Evolutionary conservation across 2,113 vertebrate species (phyloP).

Genomic region (Lepisosteus oculatus): DNA sequence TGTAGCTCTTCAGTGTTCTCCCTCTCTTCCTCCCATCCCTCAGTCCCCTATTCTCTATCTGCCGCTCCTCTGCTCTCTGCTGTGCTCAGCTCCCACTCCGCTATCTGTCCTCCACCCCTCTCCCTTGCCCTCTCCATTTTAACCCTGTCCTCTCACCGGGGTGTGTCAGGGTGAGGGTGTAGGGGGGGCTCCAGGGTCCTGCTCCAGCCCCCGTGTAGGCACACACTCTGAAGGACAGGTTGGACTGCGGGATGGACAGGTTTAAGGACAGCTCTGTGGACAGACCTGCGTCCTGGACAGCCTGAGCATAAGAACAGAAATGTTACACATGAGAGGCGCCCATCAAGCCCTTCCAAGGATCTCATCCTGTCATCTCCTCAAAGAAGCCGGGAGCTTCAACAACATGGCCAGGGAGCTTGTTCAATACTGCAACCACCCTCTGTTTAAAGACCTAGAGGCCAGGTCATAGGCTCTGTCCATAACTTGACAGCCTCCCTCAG

Average conservation of each 20-base stretch:
- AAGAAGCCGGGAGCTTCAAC: too few relatives aligned
- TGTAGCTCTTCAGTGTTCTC: neutral
- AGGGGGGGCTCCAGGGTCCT: slow-evolving; percentile 77
- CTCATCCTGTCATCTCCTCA: too few relatives aligned
- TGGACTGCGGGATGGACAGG: slow-evolving; percentile 61
- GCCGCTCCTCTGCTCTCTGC: neutral
- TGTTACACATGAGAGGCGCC: too few relatives aligned
- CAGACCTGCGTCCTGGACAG: slow-evolving; percentile 63
- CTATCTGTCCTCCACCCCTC: neutral
- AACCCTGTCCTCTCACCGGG: slow-evolving; percentile 48
- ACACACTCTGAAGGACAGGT: slow-evolving; percentile 72
- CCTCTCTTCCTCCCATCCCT: neutral
- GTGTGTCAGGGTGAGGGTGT: slow-evolving; percentile 55
- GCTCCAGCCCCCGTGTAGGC: slow-evolving; percentile 76
- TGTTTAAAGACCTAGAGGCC: too few relatives aligned
- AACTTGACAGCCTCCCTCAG: too few relatives aligned
- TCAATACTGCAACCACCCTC: too few relatives aligned
- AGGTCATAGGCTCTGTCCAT: too few relatives aligned
- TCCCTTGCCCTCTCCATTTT: neutral
- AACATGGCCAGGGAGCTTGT: too few relatives aligned
- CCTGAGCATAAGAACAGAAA: slow-evolving; percentile 44
- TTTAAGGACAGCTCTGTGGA: slow-evolving; percentile 68
- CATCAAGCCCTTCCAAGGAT: too few relatives aligned
- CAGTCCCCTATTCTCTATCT: neutral
- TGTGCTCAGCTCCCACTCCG: neutral